Evolutionary conservation across 2,888 invertebrate genomes (phyloP), one percentile per base, ranked within the genome.

Genomic region (Phyllotreta striolata): DNA sequence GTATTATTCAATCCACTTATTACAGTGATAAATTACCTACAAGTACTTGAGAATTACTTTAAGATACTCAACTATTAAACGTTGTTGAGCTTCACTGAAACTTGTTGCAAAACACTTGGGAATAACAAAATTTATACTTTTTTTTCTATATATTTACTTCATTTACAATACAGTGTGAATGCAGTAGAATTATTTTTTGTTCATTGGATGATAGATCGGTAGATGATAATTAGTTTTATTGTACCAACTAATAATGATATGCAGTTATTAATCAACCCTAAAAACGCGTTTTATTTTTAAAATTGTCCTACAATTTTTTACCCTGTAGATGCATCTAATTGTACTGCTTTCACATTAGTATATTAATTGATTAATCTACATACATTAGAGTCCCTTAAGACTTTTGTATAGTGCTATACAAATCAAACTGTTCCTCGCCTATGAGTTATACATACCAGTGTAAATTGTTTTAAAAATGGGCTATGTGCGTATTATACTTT

Each of bases 401-500:
- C 67, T 63, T 63, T 43, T n/a, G n/a, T n/a, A 60, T 68, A 62
- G 72, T 73, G 70, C 70, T 71, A 72, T 73, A 72, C 72, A 74
- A 70, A 64, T 68, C 69, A 66, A 67, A 65, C 68, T 72, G 73
- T 69, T 63, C 65, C 58, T 71, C 68, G 55, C 59, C 67, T 74
- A 74, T 24, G 24, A 61, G 35, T 70, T 72, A 73, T 70, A 73
- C 64, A 69, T 71, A 72, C 71, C 65, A 64, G 72, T 72, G 73
- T 49, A 13, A 37, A 35, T 35, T 49, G 12, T 49, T 14, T 47
- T 79, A 78, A 79, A 77, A 74, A n/a, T n/a, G 78, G 77, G 77
- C 77, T 76, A 76, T 80, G 79, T 77, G 79, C 79, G 78, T 79
- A 77, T 67, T 63, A 55, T 66, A 67, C 63, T 64, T 69, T 60